Evolutionary conservation across 2,113 vertebrate species (phyloP).

Genomic region (Silurus glanis): DNA sequence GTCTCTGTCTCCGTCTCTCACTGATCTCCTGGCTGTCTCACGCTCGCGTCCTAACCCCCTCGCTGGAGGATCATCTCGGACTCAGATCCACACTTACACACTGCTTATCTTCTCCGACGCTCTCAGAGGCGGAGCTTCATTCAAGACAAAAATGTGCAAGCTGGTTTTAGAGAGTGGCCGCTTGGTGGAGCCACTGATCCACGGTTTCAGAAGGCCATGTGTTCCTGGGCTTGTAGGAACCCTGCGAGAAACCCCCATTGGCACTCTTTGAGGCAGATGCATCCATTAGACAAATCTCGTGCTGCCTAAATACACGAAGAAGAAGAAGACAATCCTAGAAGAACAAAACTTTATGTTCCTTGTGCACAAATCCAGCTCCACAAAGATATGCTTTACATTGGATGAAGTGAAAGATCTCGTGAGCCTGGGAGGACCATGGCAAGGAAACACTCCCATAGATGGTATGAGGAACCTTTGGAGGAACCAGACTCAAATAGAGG

Average conservation of each 20-base stretch:
- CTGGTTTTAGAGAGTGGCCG: background rate
- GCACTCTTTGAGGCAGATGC: background rate
- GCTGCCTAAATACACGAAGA: background rate
- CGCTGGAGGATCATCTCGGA: conserved; percentile 38
- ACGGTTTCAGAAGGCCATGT: background rate
- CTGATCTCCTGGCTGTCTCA: conserved; percentile 11
- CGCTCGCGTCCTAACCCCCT: conserved; percentile 17
- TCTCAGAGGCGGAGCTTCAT: conserved; percentile 49
- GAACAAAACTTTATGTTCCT: background rate
- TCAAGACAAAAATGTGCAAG: conserved; percentile 25
- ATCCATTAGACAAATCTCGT: background rate
- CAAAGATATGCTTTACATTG: too few species aligned
- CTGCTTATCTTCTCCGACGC: conserved; percentile 36
- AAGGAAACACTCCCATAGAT: too few species aligned
- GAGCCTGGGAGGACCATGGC: too few species aligned
- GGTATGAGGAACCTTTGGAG: too few species aligned
- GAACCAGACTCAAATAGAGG: too few species aligned
- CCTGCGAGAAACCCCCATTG: background rate
- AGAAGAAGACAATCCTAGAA: background rate
- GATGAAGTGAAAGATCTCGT: too few species aligned
- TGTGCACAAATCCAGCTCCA: too few species aligned
- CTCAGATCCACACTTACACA: conserved; percentile 29
- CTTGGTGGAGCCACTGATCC: conserved; percentile 23
- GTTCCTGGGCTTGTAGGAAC: background rate
- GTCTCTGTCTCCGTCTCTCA: conserved; percentile 28